Conservation (phyloP, 2,113 vertebrate species). For the Lophura nycthemera region DNA sequence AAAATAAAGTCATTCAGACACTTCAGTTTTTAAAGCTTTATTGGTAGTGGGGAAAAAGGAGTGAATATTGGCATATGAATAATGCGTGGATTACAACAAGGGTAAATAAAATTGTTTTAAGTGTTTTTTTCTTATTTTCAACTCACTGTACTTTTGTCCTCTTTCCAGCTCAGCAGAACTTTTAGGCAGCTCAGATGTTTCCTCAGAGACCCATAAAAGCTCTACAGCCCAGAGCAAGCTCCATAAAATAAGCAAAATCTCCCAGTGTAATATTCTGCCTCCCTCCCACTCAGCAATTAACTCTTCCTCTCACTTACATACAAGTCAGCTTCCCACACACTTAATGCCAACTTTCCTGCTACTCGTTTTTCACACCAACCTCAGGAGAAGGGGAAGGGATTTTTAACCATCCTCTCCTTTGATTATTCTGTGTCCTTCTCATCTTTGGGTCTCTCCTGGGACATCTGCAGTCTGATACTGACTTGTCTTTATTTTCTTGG, state of each 20-base stretch:
- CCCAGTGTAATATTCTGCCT: slow-evolving; percentile 43
- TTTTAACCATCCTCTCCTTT: neutral
- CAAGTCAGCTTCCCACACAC: neutral
- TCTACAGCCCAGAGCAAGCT: slow-evolving; percentile 21
- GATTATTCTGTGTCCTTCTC: neutral
- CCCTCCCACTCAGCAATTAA: slow-evolving; percentile 37
- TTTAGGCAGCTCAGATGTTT: slow-evolving; percentile 28
- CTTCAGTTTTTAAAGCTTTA: neutral
- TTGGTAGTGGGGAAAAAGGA: neutral
- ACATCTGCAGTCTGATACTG: neutral
- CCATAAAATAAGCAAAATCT: slow-evolving; percentile 60
- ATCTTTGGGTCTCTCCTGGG: neutral
- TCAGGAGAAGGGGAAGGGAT: neutral
- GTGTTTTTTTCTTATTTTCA: slow-evolving; percentile 53
- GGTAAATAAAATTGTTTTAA: neutral
- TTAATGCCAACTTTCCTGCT: slow-evolving; percentile 10
- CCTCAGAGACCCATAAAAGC: slow-evolving; percentile 58
- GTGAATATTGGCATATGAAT: neutral
- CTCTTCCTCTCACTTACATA: neutral
- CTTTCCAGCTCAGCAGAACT: slow-evolving; percentile 25
- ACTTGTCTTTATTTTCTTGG: neutral
- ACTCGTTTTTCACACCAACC: neutral
- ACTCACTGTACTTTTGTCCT: neutral
- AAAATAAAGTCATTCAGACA: neutral
- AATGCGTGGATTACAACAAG: neutral